A percentile compares a stretch with the other conserved stretches of the same genome.
Conservation (phyloP, 53 echinoderm and acorn worm genomes). For the Astropecten irregularis region DNA sequence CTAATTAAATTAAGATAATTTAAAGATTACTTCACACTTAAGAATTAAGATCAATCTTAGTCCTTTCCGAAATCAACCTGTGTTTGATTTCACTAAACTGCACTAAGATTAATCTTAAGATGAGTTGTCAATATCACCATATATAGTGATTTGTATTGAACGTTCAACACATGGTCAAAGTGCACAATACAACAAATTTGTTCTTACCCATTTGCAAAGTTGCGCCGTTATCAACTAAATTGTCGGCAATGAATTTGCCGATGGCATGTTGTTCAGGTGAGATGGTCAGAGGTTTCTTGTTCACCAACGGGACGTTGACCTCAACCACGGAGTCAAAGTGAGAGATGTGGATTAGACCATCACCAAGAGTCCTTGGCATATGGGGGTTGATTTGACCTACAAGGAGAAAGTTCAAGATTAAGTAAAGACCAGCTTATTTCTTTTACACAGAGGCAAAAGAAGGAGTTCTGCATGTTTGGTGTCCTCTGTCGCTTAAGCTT, state of each 20-base stretch:
- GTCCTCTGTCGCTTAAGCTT: too few relatives aligned
- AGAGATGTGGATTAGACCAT: conserved; percentile 42
- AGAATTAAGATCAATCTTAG: too few relatives aligned
- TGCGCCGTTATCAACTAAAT: conserved; percentile 45
- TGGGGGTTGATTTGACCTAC: conserved; percentile 34
- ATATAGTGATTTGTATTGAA: too few relatives aligned
- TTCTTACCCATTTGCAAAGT: conserved; percentile 43
- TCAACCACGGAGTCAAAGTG: conserved; percentile 43
- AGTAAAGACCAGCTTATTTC: too few relatives aligned
- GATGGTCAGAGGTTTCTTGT: background rate
- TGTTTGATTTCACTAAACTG: too few relatives aligned
- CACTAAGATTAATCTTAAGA: too few relatives aligned
- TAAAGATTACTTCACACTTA: too few relatives aligned
- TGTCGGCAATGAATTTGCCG: conserved; percentile 39
- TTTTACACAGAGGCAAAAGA: too few relatives aligned
- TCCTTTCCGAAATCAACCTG: background rate
- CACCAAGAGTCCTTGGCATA: conserved; percentile 51
- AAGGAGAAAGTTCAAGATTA: too few relatives aligned
- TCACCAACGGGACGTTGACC: conserved; percentile 15
- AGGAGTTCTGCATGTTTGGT: too few relatives aligned
- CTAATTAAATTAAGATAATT: too few relatives aligned
- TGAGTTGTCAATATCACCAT: too few relatives aligned
- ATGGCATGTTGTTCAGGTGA: background rate
- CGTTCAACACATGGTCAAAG: background rate
- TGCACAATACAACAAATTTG: background rate